Evolutionary conservation across 2,888 invertebrate species (phyloP), one percentile per base, ranked within the genome.

Genomic region (Leptopilina syphax): DNA sequence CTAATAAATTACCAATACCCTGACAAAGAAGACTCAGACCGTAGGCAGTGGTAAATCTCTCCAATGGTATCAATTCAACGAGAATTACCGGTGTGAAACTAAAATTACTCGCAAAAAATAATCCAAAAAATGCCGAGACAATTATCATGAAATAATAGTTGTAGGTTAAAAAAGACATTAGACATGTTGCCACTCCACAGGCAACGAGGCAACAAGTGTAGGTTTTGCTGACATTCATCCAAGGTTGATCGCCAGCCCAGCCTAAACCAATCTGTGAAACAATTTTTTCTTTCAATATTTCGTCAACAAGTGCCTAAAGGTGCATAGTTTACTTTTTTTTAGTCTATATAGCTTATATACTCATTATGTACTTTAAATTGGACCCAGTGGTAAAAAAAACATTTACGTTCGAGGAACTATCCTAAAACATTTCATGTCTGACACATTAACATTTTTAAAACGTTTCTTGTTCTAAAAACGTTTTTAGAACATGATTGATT

Each of bases 31-130:
- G 93, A 85, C 97, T 95, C 86, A 99, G 92, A 24, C 98, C 98
- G 91, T 98, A 99, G 13, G 98, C 98, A 83, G 96, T 96, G 6
- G 98, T 98, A 90, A 99, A 98, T 85, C 97, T 95, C 90, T 98
- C 97, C 89, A 98, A 92, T 6, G 98, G 97, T 57, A 98, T 96
- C 87, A 98, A 93, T 88, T 97, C 96, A 67, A 98, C 97, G 84
- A 98, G 93, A 86, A 99, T 95, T 87, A 97, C 96, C 0, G 98
- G 97, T 0, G 98, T 98, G 85, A 98, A 96, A 0, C 97, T 96
- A 91, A 97, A 98, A 81, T 96, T 97, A 85, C 97, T 98, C 76
- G 97, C 97, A 90, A 98, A 97, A 85, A 97, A 96, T 84, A 98
- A 94, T 12, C 98, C 98, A 92, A 98, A 98, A 0, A 95, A 92